These are phyloP conservation scores for Brachypteracias leptosomus DNA, from an alignment of 2,113 vertebrate genomes.

Conservation along the genomic window DNA sequence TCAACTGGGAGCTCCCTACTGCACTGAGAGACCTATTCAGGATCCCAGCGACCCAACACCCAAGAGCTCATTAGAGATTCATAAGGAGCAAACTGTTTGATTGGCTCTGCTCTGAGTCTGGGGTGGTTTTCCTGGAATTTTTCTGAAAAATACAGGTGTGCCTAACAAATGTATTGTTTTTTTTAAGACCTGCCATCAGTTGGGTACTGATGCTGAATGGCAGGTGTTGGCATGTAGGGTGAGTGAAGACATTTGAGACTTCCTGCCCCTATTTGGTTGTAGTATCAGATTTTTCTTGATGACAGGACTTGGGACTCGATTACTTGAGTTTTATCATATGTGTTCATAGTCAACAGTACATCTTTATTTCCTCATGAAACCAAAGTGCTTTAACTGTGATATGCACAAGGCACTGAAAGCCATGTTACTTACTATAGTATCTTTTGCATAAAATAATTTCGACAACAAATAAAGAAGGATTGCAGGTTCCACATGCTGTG, in stretches of 20 bases:
- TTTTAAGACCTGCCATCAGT: not conserved
- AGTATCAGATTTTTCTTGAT: not conserved
- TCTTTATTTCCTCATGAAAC: not conserved
- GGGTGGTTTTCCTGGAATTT: not conserved
- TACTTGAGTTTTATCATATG: not conserved
- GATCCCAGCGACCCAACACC: not conserved
- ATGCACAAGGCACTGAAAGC: not conserved
- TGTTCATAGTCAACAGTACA: not conserved
- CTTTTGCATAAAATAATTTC: not conserved
- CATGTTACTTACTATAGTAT: not conserved
- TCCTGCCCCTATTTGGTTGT: not conserved
- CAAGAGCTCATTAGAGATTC: not conserved
- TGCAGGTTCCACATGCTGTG: not conserved
- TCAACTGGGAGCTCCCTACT: not conserved
- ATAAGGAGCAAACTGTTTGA: not conserved
- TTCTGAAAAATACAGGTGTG: not conserved
- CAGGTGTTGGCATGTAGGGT: not conserved
- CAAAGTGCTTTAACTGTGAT: not conserved
- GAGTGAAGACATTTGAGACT: not conserved
- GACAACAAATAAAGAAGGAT: not conserved
- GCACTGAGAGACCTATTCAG: slow-evolving; percentile 18
- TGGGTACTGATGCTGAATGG: not conserved
- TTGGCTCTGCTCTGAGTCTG: not conserved
- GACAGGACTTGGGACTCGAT: not conserved
- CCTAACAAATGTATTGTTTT: not conserved